Conservation (phyloP, 2,797 vertebrate species). For the Aeoliscus strigatus region DNA sequence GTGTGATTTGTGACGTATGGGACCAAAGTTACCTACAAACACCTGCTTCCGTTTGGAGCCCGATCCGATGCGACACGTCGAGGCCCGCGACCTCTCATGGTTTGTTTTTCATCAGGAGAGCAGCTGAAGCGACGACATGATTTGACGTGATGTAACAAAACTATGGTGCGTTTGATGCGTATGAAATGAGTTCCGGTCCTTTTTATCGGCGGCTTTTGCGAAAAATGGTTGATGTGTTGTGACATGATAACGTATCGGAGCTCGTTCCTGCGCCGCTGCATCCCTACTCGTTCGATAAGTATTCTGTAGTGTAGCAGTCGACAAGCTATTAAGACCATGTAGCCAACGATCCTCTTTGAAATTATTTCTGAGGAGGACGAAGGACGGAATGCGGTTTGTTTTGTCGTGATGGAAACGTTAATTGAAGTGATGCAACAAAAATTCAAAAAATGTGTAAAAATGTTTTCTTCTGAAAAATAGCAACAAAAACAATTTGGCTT, state of each 20-base stretch:
- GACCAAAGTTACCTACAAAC: too few relatives aligned
- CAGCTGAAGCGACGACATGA: slow-evolving; percentile 51
- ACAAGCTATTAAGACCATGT: slow-evolving; percentile 30
- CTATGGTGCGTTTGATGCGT: slow-evolving; percentile 26
- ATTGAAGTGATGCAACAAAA: slow-evolving; percentile 38
- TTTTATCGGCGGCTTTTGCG: slow-evolving; percentile 59
- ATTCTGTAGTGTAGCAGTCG: slow-evolving; percentile 50
- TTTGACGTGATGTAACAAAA: slow-evolving; percentile 52
- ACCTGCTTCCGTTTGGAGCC: too few relatives aligned
- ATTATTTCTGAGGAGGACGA: too few relatives aligned
- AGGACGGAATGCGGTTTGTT: too few relatives aligned
- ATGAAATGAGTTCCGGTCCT: slow-evolving; percentile 35
- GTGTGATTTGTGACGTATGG: too few relatives aligned
- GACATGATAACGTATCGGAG: slow-evolving; percentile 59
- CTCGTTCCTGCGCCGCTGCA: too few relatives aligned
- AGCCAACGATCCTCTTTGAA: slow-evolving; percentile 11
- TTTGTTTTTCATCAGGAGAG: too few relatives aligned
- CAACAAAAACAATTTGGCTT: too few relatives aligned
- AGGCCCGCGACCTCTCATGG: too few relatives aligned
- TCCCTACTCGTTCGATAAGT: slow-evolving; percentile 39
- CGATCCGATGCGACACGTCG: too few relatives aligned
- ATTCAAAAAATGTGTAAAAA: too few relatives aligned
- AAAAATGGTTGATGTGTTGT: slow-evolving; percentile 63
- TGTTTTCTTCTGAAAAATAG: too few relatives aligned
- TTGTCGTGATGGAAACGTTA: slow-evolving; percentile 25